phyloP scores from a whole-genome alignment of 2,113 vertebrate species.

The Cyprinodon variegatus region DNA sequence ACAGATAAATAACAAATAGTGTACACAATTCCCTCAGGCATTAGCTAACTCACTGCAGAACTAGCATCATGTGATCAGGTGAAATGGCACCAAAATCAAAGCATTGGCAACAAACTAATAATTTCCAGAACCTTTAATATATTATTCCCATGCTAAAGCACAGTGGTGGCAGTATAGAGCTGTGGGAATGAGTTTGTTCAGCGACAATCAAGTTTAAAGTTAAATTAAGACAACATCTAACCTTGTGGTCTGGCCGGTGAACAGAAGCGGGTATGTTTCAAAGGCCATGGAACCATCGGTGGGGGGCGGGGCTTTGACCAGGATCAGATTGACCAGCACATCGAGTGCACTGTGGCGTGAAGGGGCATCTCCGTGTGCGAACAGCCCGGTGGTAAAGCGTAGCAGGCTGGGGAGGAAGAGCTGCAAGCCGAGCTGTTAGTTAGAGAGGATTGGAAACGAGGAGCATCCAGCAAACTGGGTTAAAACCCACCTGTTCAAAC shows the following conservation, averaged over 20 bases:
- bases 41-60: too few species aligned
- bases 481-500: constrained; percentile 88
- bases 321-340: constrained; percentile 86
- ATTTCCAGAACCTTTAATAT: too few species aligned
- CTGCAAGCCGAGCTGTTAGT: constrained; percentile 61
- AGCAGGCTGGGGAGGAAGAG: constrained; percentile 90
- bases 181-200: too few species aligned
- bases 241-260: constrained; percentile 78
- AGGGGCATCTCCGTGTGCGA: constrained; percentile 69
- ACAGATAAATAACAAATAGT: too few species aligned
- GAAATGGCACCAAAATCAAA: too few species aligned
- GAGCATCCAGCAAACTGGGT: accelerated
- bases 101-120: too few species aligned
- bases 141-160: too few species aligned
- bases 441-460: neutral
- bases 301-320: constrained; percentile 92
- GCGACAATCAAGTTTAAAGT: too few species aligned
- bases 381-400: constrained; percentile 81
- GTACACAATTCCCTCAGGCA: too few species aligned
- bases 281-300: constrained; percentile 90
- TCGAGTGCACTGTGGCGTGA: constrained; percentile 80
- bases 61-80: too few species aligned
- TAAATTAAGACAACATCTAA: constrained; percentile 58
- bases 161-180: too few species aligned
- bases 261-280: constrained; percentile 93